These are phyloP conservation scores for Maconellicoccus hirsutus DNA, from an alignment of 1,140 invertebrate genomes.

Conservation along the genomic window DNA sequence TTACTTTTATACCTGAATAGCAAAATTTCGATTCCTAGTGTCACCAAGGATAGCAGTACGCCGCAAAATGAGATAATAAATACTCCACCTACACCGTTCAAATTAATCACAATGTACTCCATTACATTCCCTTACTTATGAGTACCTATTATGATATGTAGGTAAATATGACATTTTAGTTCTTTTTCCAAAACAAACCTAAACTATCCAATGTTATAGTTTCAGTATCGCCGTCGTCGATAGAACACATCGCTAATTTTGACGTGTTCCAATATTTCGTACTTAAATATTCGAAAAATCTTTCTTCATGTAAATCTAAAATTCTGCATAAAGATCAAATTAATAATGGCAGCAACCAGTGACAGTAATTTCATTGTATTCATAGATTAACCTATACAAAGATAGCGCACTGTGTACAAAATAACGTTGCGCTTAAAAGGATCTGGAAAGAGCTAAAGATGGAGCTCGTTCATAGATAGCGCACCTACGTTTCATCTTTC, in stretches of 20 bases:
- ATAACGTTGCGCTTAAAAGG: not conserved
- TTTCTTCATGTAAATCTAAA: conserved; percentile 68
- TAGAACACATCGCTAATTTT: conserved; percentile 48
- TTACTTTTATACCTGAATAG: conserved; percentile 53
- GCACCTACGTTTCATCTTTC: too few species aligned
- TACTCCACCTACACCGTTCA: conserved; percentile 54
- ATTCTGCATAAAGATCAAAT: too few species aligned
- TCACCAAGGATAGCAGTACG: conserved; percentile 65
- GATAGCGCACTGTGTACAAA: too few species aligned
- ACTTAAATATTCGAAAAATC: conserved; percentile 64
- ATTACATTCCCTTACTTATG: too few species aligned
- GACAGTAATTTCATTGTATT: not conserved
- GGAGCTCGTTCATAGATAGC: too few species aligned
- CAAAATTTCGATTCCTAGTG: conserved; percentile 62
- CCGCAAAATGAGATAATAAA: conserved; percentile 80
- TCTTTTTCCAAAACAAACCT: conserved; percentile 41
- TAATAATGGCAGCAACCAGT: not conserved
- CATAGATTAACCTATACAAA: too few species aligned
- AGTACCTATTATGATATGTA: too few species aligned
- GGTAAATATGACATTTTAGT: conserved; percentile 1
- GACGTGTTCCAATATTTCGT: conserved; percentile 74
- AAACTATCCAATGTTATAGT: conserved; percentile 78
- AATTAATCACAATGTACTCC: too few species aligned
- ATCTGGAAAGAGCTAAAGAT: too few species aligned
- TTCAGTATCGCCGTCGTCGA: conserved; percentile 62